Base-by-base conservation (phyloP, 64 coral and sea anemone species). In the Catalaphyllia jardinei region DNA sequence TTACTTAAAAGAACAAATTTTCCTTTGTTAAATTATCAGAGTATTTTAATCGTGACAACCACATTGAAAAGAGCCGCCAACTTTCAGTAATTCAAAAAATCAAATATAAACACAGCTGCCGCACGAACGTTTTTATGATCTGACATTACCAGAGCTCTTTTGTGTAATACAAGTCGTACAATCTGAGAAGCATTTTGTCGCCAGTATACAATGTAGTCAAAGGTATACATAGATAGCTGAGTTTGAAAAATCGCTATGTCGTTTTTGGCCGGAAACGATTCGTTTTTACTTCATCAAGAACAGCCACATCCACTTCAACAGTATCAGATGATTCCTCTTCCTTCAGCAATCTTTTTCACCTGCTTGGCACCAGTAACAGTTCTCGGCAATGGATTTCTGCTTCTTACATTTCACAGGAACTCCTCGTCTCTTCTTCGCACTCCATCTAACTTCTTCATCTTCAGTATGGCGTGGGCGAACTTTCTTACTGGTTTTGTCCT, bases 391-490 rank as follows among this genome's bases (percentile, higher is more conserved):
- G 85, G 85, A 19, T 60, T 87, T 46, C 25, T 87, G 17, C 54
- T 87, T 12, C 67, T 87, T 0, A 87, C 51, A 10, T 87, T 87
- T 60, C 18, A 22, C 85, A 74, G 42, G 35, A 87, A 87, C 50
- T 57, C 50, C 3, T 4, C 12, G 1, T 31, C 85, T 51, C 73
- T 87, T 73, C 85, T 87, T 46, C 85, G 85, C 69, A 74, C 85
- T 2, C 85, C 85, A 15, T 87, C 85, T 0, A 87, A 87, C 57
- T 87, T 87, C 25, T 38, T 87, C 8, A 71, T 87, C 17, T 74
- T 87, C 24, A 87, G 71, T 7, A 87, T 87, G 85, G 71, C 85
- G 19, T 28, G 20, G 16, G 85, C 85, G 10, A 87, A 87, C 71
- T 75, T 87, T 49, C 71, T 87, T 24, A 75, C 85, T 1, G 85